Conservation (phyloP, 37 sponge, comb jelly and placozoan genomes). For the Spongia lamella region DNA sequence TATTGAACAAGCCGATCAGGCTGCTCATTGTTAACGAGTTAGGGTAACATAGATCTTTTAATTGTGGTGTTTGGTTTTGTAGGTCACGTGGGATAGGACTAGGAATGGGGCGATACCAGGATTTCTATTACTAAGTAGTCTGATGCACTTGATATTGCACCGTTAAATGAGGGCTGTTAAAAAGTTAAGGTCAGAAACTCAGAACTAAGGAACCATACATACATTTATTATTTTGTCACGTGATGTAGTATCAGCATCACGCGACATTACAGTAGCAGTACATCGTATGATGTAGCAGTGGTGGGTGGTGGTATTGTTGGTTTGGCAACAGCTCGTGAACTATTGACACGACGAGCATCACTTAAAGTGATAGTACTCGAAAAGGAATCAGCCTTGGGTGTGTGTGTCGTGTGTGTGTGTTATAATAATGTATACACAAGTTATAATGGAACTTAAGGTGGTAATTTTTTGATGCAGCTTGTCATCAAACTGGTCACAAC, state of each 20-base stretch:
- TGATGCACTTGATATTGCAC: too few species aligned
- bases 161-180: too few species aligned
- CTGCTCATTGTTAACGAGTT: background rate
- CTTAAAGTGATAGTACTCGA: constrained; percentile 81
- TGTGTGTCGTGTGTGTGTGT: background rate
- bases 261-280: background rate
- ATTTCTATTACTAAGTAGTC: too few species aligned
- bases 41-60: too few species aligned
- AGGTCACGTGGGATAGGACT: too few species aligned
- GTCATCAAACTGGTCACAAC: constrained; percentile 94
- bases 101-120: too few species aligned
- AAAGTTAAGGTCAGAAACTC: background rate
- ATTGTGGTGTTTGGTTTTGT: too few species aligned
- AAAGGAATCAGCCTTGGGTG: constrained; percentile 85
- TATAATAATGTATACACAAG: too few species aligned
- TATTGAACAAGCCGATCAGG: background rate
- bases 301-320: constrained; percentile 98
- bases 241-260: background rate
- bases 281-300: constrained; percentile 75
- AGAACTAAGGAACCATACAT: too few species aligned
- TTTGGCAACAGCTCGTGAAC: constrained; percentile 87
- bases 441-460: too few species aligned
- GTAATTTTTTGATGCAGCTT: too few species aligned
- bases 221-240: too few species aligned
- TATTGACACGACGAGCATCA: constrained; percentile 55